Evolutionary conservation across 2,888 invertebrate genomes (phyloP).

Genomic region (Mythimna loreyi): DNA sequence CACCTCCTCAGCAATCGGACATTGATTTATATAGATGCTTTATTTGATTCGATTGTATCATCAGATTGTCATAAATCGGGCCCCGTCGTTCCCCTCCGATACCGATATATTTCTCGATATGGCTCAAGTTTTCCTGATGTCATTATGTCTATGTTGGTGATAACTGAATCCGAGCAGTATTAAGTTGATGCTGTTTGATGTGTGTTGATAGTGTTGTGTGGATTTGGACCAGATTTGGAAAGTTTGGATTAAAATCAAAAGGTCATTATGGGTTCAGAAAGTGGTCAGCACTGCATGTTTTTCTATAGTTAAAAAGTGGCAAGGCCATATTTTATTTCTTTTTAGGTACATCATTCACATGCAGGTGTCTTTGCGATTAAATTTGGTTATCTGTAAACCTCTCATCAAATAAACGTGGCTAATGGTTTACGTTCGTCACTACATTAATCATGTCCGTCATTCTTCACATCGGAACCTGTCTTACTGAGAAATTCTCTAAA

Average conservation of each 20-base stretch:
- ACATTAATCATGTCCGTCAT: conserved; percentile 8
- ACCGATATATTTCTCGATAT: conserved; percentile 77
- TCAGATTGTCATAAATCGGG: conserved; percentile 89
- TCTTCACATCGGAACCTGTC: conserved; percentile 5
- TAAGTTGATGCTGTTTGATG: conserved; percentile 67
- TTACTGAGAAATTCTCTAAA: conserved; percentile 3
- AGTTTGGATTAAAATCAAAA: too few species aligned
- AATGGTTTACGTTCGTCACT: neutral
- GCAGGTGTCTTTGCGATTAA: neutral
- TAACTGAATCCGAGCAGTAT: conserved; percentile 80
- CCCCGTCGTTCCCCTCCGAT: conserved; percentile 67
- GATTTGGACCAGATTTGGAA: conserved; percentile 1
- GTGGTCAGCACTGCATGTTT: neutral
- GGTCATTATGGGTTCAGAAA: neutral
- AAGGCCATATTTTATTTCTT: neutral
- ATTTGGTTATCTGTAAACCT: neutral
- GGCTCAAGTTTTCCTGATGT: conserved; percentile 83
- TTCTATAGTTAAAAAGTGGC: neutral
- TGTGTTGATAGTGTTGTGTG: conserved; percentile 37
- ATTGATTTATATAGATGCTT: conserved; percentile 89
- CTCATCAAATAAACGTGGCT: neutral
- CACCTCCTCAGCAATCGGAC: conserved; percentile 83
- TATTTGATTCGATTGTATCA: conserved; percentile 91
- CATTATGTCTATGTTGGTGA: conserved; percentile 86
- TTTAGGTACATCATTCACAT: neutral